Percentiles rank a stretch among this genome's conserved stretches.
phyloP scores from a whole-genome alignment of 2,888 invertebrate species.

The Hydropsyche betteni region DNA sequence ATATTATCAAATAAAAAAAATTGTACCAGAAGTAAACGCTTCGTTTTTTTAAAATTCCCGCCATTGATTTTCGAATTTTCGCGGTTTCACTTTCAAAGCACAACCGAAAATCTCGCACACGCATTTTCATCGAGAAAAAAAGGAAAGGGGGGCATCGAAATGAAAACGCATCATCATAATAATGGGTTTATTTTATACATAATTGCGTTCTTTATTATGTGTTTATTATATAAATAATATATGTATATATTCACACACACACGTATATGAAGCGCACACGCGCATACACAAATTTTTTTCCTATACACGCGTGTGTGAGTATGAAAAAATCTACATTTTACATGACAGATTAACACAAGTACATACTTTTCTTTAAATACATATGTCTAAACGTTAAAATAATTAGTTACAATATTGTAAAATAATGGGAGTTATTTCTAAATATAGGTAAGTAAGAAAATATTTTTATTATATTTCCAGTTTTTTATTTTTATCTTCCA shows the following conservation, averaged over 20 bases:
- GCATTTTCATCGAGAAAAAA: no score
- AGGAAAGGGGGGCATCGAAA: not conserved
- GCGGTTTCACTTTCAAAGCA: no score
- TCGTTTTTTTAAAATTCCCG: conserved; percentile 47
- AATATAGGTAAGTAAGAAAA: conserved; percentile 27
- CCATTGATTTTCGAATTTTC: no score
- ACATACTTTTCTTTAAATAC: conserved; percentile 46
- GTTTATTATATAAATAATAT: conserved; percentile 14
- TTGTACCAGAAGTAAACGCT: conserved; percentile 51
- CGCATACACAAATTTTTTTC: not conserved
- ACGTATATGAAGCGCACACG: conserved; percentile 8
- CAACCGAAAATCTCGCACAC: no score
- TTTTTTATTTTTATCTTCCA: not conserved
- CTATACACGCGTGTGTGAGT: conserved; percentile 21
- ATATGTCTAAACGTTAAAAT: conserved; percentile 27
- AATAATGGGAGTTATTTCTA: conserved; percentile 12
- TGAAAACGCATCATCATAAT: conserved; percentile 35
- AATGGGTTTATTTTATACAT: conserved; percentile 52
- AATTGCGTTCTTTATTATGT: conserved; percentile 52
- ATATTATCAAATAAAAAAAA: conserved; percentile 50
- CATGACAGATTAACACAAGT: conserved; percentile 50
- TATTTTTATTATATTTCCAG: conserved; percentile 14
- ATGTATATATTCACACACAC: not conserved
- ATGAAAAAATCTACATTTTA: conserved; percentile 52
- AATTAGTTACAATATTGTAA: conserved; percentile 25